Percentiles rank a stretch among this genome's conserved stretches.
These are phyloP conservation scores for Molossus alvarezi DNA, from an alignment of 2,797 vertebrate genomes.

Conservation along the genomic window DNA sequence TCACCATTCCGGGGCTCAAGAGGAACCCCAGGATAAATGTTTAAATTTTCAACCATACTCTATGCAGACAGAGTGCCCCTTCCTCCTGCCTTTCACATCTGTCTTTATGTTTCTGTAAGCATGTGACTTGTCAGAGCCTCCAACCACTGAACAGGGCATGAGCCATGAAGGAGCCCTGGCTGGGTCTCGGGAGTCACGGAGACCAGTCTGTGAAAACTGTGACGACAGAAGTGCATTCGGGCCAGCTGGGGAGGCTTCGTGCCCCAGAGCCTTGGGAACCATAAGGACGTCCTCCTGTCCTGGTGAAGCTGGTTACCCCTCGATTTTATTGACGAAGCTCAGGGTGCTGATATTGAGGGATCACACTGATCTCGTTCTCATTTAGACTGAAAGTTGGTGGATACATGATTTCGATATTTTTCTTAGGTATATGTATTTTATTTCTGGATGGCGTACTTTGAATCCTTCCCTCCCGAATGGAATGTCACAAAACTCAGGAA, in stretches of 20 bases:
- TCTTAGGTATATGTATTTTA: neutral
- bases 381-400: neutral
- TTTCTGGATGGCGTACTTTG: neutral
- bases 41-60: neutral
- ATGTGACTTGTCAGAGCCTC: constrained; percentile 68
- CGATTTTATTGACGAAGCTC: constrained; percentile 86
- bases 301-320: constrained; percentile 87
- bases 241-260: constrained; percentile 82
- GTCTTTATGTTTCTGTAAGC: constrained; percentile 61
- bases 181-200: constrained; percentile 79
- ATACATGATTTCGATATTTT: neutral
- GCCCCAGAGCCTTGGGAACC: constrained; percentile 81
- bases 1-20: accelerated
- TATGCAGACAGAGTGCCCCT: accelerated
- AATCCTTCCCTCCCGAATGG: neutral
- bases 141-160: constrained; percentile 42
- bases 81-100: neutral
- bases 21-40: neutral
- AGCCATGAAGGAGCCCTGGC: constrained; percentile 68
- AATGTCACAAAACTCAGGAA: neutral
- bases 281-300: constrained; percentile 86
- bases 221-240: constrained; percentile 74
- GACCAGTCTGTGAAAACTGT: constrained; percentile 75
- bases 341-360: constrained; percentile 8
- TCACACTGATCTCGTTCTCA: neutral